These are phyloP conservation scores for Dermolepida albohirtum DNA, from an alignment of 2,888 invertebrate genomes.

Conservation along the genomic window DNA sequence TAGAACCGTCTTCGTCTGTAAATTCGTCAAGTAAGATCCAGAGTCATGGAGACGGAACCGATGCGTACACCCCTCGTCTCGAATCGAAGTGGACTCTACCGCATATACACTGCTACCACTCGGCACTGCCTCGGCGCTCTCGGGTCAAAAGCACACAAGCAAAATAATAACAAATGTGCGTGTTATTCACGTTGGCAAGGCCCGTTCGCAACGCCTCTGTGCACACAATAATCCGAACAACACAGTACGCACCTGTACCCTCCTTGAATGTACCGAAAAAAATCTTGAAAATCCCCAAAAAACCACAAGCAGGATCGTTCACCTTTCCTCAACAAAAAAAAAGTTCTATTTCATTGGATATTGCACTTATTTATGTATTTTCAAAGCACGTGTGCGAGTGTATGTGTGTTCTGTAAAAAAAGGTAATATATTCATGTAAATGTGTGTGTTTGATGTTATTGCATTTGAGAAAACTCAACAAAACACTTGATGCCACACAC, in stretches of 20 bases:
- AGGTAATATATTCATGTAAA: conserved; percentile 22
- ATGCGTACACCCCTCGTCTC: conserved; percentile 63
- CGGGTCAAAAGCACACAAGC: conserved; percentile 74
- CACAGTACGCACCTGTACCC: conserved; percentile 32
- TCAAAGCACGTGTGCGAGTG: conserved; percentile 37
- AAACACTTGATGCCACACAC: conserved; percentile 37
- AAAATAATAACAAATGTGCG: conserved; percentile 80
- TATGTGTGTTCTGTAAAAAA: conserved; percentile 29
- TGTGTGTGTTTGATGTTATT: conserved; percentile 38
- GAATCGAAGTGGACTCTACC: conserved; percentile 67
- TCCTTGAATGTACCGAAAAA: conserved; percentile 23
- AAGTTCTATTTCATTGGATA: conserved; percentile 21
- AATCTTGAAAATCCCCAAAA: conserved; percentile 38
- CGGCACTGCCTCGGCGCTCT: conserved; percentile 59
- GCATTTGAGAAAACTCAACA: conserved; percentile 31
- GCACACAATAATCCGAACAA: conserved; percentile 35
- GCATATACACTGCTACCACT: conserved; percentile 62
- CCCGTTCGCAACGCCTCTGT: conserved; percentile 35
- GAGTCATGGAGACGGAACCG: conserved; percentile 50
- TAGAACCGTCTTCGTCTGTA: conserved; percentile 29
- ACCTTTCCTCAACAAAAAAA: conserved; percentile 22
- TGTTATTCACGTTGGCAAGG: conserved; percentile 38
- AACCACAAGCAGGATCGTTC: conserved; percentile 39
- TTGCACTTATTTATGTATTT: conserved; percentile 29
- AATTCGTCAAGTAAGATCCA: conserved; percentile 38